These are phyloP conservation scores for Ormyrus thymus DNA, from an alignment of 2,888 invertebrate species.

Conservation along the genomic window DNA sequence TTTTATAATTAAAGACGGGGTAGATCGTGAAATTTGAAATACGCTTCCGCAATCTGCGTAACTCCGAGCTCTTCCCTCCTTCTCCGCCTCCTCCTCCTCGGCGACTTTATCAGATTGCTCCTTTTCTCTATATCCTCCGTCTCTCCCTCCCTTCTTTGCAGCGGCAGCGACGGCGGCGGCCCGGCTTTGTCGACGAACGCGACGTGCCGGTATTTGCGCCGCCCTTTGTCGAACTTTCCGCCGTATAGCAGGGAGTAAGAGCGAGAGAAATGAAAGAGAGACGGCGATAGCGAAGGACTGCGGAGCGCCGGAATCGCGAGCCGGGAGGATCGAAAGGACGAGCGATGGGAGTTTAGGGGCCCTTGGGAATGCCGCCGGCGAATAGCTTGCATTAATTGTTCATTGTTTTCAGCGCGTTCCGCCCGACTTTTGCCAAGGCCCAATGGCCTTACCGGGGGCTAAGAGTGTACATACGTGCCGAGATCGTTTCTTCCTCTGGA, in stretches of 20 bases:
- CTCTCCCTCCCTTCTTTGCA: not conserved
- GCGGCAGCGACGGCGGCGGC: not conserved
- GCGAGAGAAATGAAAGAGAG: too few relatives aligned
- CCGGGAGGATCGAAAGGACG: constrained; percentile 18
- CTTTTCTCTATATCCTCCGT: constrained; percentile 16
- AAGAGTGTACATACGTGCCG: too few relatives aligned
- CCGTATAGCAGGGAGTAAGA: not conserved
- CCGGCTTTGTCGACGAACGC: constrained; percentile 22
- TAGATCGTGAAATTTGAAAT: constrained; percentile 49
- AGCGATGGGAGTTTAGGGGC: constrained; percentile 11
- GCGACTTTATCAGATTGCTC: constrained; percentile 32
- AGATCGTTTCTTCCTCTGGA: not conserved
- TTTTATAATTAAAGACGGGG: constrained; percentile 50
- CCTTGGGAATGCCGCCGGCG: constrained; percentile 61
- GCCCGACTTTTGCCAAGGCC: constrained; percentile 17
- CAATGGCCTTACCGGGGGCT: not conserved
- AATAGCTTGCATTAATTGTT: constrained; percentile 70
- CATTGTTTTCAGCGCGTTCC: constrained; percentile 66
- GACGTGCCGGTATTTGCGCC: constrained; percentile 18
- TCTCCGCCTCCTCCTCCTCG: constrained; percentile 11
- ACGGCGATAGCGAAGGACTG: too few relatives aligned
- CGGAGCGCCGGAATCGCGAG: not conserved
- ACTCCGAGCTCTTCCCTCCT: constrained; percentile 17
- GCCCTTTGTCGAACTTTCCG: constrained; percentile 52
- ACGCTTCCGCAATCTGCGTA: constrained; percentile 51